Percentiles rank a stretch among this genome's conserved stretches.
Evolutionary conservation across 2,113 vertebrate genomes (phyloP).

Genomic region (Rhineura floridana): DNA sequence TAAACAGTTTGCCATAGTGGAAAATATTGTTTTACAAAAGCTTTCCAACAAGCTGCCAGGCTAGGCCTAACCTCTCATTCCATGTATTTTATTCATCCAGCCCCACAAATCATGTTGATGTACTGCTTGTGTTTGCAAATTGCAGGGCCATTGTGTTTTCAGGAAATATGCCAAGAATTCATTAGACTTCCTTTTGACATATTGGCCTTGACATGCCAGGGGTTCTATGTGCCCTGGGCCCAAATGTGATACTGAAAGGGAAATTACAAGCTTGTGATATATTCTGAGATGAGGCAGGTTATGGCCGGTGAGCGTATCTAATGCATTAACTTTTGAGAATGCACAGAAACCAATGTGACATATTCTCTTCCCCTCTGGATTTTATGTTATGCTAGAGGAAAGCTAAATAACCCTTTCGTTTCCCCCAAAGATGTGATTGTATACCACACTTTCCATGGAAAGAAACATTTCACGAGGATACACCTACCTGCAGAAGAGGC

Average conservation of each 20-base stretch:
- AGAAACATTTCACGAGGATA: not conserved
- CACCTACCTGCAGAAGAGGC: not conserved
- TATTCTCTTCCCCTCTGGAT: constrained; percentile 5
- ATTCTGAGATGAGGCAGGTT: constrained; percentile 13
- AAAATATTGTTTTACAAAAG: not conserved
- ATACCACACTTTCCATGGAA: not conserved
- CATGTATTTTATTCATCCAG: not conserved
- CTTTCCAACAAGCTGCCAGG: not conserved
- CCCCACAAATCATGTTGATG: not conserved
- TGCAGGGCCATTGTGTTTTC: not conserved
- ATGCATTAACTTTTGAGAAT: constrained; percentile 9
- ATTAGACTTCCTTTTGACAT: constrained; percentile 11
- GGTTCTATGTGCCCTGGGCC: not conserved
- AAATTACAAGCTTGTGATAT: constrained; percentile 23
- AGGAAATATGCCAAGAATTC: constrained; percentile 7
- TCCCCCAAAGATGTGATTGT: not conserved
- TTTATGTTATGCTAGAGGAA: not conserved
- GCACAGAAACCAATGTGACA: constrained; percentile 17
- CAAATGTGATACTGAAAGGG: constrained; percentile 10
- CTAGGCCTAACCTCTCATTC: not conserved
- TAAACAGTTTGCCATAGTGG: not conserved
- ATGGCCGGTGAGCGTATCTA: constrained; percentile 16
- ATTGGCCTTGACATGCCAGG: constrained; percentile 15
- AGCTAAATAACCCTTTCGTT: constrained; percentile 5
- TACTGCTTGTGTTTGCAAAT: not conserved